A percentile compares a stretch with the other conserved stretches of the same genome.
Evolutionary conservation across 2,113 vertebrate genomes (phyloP).

Genomic region (Larimichthys polyactis): DNA sequence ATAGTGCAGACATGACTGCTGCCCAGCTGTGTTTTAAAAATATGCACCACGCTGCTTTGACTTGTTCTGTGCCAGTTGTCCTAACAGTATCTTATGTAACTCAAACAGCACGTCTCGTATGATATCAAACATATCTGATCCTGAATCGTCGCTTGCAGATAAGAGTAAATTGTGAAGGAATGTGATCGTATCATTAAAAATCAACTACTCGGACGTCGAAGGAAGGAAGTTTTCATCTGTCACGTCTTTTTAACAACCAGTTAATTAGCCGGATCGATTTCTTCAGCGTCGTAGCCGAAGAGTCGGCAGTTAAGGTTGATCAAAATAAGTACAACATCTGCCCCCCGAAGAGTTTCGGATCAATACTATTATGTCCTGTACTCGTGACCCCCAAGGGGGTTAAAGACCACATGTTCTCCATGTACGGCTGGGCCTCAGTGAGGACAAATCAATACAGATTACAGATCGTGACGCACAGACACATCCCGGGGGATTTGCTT

Average conservation of each 20-base stretch:
- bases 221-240: not conserved
- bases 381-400: slow-evolving; percentile 26
- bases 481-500: slow-evolving; percentile 40
- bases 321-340: slow-evolving; percentile 16
- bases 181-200: not conserved
- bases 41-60: not conserved
- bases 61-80: not conserved
- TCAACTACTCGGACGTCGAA: not conserved
- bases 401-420: slow-evolving; percentile 56
- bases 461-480: slow-evolving; percentile 49
- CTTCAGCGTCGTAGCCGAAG: not conserved
- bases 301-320: slow-evolving; percentile 5
- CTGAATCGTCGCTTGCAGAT: not conserved
- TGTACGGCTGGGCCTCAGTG: slow-evolving; percentile 41
- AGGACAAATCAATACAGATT: slow-evolving; percentile 71
- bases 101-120: not conserved
- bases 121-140: not conserved
- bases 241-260: not conserved
- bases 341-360: slow-evolving; percentile 21
- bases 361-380: slow-evolving; percentile 55
- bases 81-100: not conserved
- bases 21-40: not conserved
- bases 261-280: slow-evolving; percentile 17
- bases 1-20: not conserved
- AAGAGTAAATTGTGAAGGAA: not conserved